Percentiles rank a stretch among this genome's conserved stretches.
Conservation (phyloP, 2,888 invertebrate genomes). For the Lumbricus terrestris region DNA sequence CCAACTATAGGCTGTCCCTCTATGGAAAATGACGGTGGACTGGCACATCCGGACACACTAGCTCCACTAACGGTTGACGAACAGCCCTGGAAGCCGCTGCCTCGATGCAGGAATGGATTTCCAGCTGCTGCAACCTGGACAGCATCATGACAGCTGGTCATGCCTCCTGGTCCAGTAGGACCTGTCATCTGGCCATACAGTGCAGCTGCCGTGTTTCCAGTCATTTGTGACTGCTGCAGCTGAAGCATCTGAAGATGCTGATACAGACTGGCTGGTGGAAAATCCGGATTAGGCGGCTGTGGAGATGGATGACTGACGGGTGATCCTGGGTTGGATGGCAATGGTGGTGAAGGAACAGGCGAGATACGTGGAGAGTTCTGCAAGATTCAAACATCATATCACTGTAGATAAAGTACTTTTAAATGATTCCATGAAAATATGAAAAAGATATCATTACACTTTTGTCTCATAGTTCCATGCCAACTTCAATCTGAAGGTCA, state of each 20-base stretch:
- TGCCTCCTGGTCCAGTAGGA: not conserved
- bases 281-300: slow-evolving; percentile 27
- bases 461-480: too few species aligned
- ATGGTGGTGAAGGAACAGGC: slow-evolving; percentile 36
- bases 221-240: slow-evolving; percentile 49
- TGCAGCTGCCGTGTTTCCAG: not conserved
- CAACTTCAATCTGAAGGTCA: not conserved
- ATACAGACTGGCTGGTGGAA: slow-evolving; percentile 33
- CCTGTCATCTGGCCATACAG: not conserved
- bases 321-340: slow-evolving; percentile 31
- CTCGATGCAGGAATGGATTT: slow-evolving; percentile 3
- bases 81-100: not conserved
- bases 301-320: slow-evolving; percentile 11
- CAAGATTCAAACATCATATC: not conserved
- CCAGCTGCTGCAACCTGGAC: not conserved
- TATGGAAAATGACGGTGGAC: not conserved
- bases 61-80: not conserved
- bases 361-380: slow-evolving; percentile 34
- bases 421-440: not conserved
- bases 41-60: not conserved
- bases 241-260: slow-evolving; percentile 58
- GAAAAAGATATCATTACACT: not conserved
- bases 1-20: not conserved
- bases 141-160: not conserved
- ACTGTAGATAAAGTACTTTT: too few species aligned